These are phyloP conservation scores for Atta cephalotes DNA, from an alignment of 1,140 invertebrate genomes.

Conservation along the genomic window DNA sequence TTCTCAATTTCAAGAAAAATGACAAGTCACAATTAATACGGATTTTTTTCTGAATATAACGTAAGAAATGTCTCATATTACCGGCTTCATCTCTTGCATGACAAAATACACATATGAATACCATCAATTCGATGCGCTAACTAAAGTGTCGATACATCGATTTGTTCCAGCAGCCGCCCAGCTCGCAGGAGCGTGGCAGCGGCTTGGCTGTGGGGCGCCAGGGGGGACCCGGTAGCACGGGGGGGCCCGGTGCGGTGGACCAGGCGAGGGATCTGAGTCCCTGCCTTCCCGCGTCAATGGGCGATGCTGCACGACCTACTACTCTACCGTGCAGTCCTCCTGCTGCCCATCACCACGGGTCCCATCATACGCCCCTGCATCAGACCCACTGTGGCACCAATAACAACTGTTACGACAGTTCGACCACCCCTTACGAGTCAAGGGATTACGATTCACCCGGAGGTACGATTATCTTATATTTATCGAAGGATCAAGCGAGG, in stretches of 20 bases:
- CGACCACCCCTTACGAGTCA: conserved; percentile 84
- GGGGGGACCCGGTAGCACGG: conserved; percentile 84
- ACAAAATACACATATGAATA: conserved; percentile 4
- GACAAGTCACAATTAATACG: conserved; percentile 24
- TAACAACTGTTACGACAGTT: conserved; percentile 85
- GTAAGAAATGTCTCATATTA: background rate
- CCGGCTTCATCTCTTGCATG: background rate
- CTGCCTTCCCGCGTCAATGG: conserved; percentile 89
- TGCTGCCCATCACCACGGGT: conserved; percentile 79
- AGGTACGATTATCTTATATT: conserved; percentile 75
- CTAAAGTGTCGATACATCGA: conserved; percentile 62
- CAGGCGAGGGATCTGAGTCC: conserved; percentile 90
- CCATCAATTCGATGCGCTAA: conserved; percentile 25
- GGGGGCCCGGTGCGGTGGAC: conserved; percentile 89
- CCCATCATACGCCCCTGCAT: conserved; percentile 81
- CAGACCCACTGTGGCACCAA: conserved; percentile 84
- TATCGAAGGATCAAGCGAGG: background rate
- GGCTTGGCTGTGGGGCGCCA: conserved; percentile 84
- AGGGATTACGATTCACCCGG: conserved; percentile 85
- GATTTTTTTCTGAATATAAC: conserved; percentile 7
- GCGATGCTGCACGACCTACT: conserved; percentile 86
- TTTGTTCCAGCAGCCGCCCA: conserved; percentile 85
- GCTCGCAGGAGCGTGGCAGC: conserved; percentile 85
- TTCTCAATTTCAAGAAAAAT: conserved; percentile 29
- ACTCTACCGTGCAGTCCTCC: conserved; percentile 84